These are phyloP conservation scores for Clarias macrocephalus DNA, from an alignment of 2,113 vertebrate species.

Conservation along the genomic window DNA sequence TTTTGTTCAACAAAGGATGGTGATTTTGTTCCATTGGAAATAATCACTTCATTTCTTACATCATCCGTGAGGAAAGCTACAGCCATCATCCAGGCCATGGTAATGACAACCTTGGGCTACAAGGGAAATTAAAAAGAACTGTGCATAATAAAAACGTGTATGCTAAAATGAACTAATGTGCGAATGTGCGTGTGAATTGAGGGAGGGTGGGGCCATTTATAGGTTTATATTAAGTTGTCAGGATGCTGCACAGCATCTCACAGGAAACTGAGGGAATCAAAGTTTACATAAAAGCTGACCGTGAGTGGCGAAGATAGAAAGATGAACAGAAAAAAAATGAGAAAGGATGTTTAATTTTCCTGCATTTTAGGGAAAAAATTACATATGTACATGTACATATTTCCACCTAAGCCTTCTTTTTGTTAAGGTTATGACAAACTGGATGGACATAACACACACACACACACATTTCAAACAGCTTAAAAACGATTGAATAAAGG, in stretches of 20 bases:
- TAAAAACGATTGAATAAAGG: not conserved
- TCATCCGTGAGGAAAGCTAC: not conserved
- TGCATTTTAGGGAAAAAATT: not conserved
- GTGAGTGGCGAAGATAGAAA: not conserved
- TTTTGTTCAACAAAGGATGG: not conserved
- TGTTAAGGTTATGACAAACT: not conserved
- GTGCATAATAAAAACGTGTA: not conserved
- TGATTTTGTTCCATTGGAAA: not conserved
- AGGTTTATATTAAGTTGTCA: not conserved
- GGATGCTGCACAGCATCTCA: not conserved
- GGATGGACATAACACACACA: not conserved
- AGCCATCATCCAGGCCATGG: not conserved
- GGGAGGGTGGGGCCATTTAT: not conserved
- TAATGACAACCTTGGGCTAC: not conserved
- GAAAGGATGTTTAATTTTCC: not conserved
- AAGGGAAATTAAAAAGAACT: not conserved
- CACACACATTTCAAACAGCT: not conserved
- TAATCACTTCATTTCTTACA: not conserved
- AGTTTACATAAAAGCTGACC: not conserved
- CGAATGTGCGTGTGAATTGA: not conserved
- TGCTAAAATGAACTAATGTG: not conserved
- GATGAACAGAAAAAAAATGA: not conserved
- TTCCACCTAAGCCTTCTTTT: not conserved
- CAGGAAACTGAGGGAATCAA: not conserved
- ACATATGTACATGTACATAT: not conserved